phyloP scores from a whole-genome alignment of 2,888 invertebrate genomes.

The Xanthorhoe spadicearia region DNA sequence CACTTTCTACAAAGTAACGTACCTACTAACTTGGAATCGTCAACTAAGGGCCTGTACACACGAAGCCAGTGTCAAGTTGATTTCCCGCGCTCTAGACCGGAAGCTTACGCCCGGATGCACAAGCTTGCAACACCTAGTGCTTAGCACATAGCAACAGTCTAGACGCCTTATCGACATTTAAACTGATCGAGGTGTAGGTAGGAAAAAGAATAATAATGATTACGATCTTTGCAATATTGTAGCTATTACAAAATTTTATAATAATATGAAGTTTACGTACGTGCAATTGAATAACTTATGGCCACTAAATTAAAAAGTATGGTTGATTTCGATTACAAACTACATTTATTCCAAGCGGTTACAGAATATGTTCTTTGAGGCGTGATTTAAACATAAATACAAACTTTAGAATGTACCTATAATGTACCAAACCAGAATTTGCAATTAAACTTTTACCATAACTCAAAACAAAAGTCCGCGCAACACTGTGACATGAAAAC shows the following conservation, averaged over 20 bases:
- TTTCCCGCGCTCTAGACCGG: slow-evolving; percentile 42
- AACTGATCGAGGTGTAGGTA: background rate
- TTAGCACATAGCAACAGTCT: slow-evolving; percentile 27
- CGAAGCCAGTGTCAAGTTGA: slow-evolving; percentile 35
- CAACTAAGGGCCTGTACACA: slow-evolving; percentile 10
- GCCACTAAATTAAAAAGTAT: no score
- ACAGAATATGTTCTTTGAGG: no score
- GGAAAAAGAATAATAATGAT: no score
- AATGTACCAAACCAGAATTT: no score
- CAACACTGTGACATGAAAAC: background rate
- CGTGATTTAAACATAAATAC: no score
- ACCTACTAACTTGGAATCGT: background rate
- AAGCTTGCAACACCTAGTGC: slow-evolving; percentile 23
- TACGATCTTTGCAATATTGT: no score
- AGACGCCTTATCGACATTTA: slow-evolving; percentile 19
- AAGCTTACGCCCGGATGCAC: slow-evolving; percentile 38
- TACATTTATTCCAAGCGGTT: no score
- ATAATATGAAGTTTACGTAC: background rate
- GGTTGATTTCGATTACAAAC: no score
- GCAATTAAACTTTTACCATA: no score
- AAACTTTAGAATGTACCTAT: no score
- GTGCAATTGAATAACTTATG: no score
- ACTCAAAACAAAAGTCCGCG: background rate
- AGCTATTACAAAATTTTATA: no score
- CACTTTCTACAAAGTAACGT: background rate